These are phyloP conservation scores for Umimayanthus chanpuru DNA, from an alignment of 92 coral and sea anemone genomes.

Conservation along the genomic window DNA sequence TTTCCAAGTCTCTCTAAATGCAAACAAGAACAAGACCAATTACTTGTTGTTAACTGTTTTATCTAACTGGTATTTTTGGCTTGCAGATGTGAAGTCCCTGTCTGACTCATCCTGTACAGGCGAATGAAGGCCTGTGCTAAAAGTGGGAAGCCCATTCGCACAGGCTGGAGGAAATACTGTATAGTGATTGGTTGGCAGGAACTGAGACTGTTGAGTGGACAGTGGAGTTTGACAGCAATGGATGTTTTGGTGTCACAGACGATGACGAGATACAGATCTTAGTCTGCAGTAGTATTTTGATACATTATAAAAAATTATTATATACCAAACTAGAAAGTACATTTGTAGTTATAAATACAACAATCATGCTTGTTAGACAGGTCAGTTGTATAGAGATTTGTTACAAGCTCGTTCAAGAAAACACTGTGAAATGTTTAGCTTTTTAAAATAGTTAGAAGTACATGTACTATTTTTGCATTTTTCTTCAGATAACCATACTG, in stretches of 20 bases:
- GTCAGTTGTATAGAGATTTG: too few relatives aligned
- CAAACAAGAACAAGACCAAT: too few relatives aligned
- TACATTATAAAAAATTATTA: too few relatives aligned
- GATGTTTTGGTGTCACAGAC: background rate
- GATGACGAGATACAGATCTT: background rate
- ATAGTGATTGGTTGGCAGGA: slow-evolving; percentile 24
- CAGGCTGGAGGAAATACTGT: slow-evolving; percentile 41
- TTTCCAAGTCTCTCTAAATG: too few relatives aligned
- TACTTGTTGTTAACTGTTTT: background rate
- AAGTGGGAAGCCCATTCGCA: slow-evolving; percentile 24
- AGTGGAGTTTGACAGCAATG: background rate
- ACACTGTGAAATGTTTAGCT: too few relatives aligned
- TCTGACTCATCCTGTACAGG: slow-evolving; percentile 6
- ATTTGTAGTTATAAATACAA: too few relatives aligned
- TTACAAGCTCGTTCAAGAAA: too few relatives aligned
- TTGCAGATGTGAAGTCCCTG: slow-evolving; percentile 8
- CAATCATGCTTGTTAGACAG: too few relatives aligned
- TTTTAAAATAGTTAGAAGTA: too few relatives aligned
- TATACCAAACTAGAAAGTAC: too few relatives aligned
- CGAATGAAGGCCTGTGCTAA: slow-evolving; percentile 25
- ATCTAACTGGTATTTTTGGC: background rate
- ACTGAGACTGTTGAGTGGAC: background rate
- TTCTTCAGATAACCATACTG: too few relatives aligned
- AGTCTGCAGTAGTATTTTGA: background rate
- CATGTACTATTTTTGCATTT: too few relatives aligned